Base-by-base conservation (phyloP, 2,797 vertebrate genomes). In the Fringilla coelebs region DNA sequence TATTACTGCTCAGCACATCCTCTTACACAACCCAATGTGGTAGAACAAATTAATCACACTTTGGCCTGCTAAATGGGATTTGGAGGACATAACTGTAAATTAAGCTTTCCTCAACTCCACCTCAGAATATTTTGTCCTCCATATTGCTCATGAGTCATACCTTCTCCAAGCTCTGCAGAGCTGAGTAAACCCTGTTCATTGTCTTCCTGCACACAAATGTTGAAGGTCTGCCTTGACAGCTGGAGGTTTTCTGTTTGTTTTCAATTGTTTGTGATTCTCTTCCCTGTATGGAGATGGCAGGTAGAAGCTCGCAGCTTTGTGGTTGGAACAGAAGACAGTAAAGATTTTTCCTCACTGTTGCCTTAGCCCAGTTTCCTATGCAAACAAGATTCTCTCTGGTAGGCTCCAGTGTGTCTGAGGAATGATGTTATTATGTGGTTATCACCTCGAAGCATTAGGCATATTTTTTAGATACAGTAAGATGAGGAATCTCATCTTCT, bases 321-420 rank as follows among this genome's bases (percentile, higher is more conserved):
- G 43, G 61, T 54, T 89, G 87, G 78, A 95, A 90, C 43, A 83
- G 78, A 88, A 94, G 85, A 60, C 43, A 34, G 73, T 12, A 31
- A 41, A 61, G 60, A 63, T 85, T 82, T 55, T 90, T 82, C 87
- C 51, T 86, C 40, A 9, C 54, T 38, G 17, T 75, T 84, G 79
- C 58, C 66, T 63, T 94, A 93, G 38, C 48, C 46, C 55, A 19
- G 43, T 62, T 91, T 95, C 90, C 88, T 95, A 91, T 26, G 90
- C 83, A 96, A 96, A 96, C 91, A 96, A 88, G 48, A 54, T 36
- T 91, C n/a, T 17, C 66, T 68, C 67, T 55, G 40, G 80, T 75
- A 90, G 95, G 94, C 95, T 96, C 94, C 94, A 79, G 55, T 60
- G 58, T 95, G 95, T 95, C 95, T 95, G 77, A 91, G 80, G 85